Percentiles rank a stretch among this genome's conserved stretches.
These are phyloP conservation scores for Thalassarche chlororhynchos DNA, from an alignment of 2,113 vertebrate genomes.

Conservation along the genomic window DNA sequence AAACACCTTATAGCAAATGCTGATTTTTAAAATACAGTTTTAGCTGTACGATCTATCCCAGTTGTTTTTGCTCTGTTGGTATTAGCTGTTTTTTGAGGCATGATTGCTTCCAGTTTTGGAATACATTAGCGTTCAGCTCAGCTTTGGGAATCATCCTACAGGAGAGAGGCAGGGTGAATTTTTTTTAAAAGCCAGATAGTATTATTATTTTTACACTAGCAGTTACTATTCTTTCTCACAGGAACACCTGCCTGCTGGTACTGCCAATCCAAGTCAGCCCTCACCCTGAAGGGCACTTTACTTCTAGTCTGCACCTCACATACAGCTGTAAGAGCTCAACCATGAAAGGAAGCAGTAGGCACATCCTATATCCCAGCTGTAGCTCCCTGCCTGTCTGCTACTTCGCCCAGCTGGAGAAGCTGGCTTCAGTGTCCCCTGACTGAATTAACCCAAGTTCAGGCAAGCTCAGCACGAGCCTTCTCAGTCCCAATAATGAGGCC, in stretches of 20 bases:
- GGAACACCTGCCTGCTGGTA: not conserved
- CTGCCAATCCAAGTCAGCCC: not conserved
- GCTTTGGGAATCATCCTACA: not conserved
- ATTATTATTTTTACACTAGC: conserved; percentile 11
- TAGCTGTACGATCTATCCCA: not conserved
- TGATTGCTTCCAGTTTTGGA: conserved; percentile 12
- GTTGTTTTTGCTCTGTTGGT: not conserved
- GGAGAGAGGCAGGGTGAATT: conserved; percentile 15
- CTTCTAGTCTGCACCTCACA: not conserved
- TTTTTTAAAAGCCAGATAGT: not conserved
- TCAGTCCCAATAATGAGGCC: not conserved
- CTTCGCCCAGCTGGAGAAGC: conserved; percentile 33
- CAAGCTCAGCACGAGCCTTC: not conserved
- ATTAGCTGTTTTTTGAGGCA: conserved; percentile 6
- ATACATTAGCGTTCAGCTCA: not conserved
- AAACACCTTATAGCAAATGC: not conserved
- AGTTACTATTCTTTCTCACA: not conserved
- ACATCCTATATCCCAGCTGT: not conserved
- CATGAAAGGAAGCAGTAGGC: conserved; percentile 24
- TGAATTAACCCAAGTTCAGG: conserved; percentile 18
- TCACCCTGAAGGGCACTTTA: not conserved
- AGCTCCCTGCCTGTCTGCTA: not conserved
- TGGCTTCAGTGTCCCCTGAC: not conserved
- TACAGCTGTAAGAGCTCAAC: not conserved
- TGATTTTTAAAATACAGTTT: not conserved